Conservation (phyloP, 2,888 invertebrate genomes). For the Coenonympha arcania region DNA sequence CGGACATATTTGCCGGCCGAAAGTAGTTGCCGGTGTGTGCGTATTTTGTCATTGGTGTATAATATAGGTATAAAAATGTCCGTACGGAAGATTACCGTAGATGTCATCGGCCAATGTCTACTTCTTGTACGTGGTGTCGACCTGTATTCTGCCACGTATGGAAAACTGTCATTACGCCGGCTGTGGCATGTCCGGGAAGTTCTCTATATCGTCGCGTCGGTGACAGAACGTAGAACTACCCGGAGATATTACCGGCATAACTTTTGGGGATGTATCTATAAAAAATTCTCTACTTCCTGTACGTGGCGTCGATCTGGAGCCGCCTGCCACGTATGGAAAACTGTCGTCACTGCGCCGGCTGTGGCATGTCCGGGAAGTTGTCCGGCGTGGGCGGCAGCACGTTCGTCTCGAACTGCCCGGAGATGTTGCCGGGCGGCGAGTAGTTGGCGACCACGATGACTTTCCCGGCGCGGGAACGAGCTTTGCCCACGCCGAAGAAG, state of each 20-base stretch:
- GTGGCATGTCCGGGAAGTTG: slow-evolving; percentile 64
- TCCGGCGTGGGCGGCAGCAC: slow-evolving; percentile 83
- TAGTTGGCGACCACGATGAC: slow-evolving; percentile 89
- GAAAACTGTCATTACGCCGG: slow-evolving; percentile 59
- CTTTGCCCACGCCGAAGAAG: slow-evolving; percentile 87
- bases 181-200: slow-evolving; percentile 61
- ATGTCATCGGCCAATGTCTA: no score
- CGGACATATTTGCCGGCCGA: no score
- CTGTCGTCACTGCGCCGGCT: slow-evolving; percentile 59
- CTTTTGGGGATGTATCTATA: no score
- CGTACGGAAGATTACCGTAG: no score
- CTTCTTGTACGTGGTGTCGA: slow-evolving; percentile 53
- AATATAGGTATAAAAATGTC: neutral
- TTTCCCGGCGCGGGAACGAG: slow-evolving; percentile 83
- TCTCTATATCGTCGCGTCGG: no score
- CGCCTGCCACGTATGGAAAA: slow-evolving; percentile 64
- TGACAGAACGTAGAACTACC: no score
- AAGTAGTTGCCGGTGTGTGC: neutral
- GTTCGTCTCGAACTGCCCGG: slow-evolving; percentile 82
- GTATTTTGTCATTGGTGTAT: no score
- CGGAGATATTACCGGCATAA: no score
- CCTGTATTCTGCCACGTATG: slow-evolving; percentile 60
- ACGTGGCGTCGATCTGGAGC: slow-evolving; percentile 58
- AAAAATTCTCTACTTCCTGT: slow-evolving; percentile 29
- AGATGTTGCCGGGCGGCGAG: slow-evolving; percentile 84